phyloP scores from a whole-genome alignment of 1,140 invertebrate genomes.

The Sesamia nonagrioides region DNA sequence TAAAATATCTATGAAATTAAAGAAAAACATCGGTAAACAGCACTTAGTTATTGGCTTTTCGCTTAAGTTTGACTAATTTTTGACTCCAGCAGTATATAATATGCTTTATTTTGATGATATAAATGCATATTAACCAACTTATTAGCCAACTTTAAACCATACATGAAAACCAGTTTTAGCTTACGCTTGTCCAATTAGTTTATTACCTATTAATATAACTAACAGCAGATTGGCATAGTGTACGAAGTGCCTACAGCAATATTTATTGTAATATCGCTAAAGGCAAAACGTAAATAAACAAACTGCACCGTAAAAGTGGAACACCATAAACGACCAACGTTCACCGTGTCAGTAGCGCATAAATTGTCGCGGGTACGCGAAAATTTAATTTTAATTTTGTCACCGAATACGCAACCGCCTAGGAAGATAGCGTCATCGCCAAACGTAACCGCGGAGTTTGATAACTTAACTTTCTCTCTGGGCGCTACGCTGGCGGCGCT shows the following conservation, averaged over 20 bases:
- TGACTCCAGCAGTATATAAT: not conserved
- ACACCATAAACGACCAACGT: constrained; percentile 61
- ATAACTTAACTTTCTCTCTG: constrained; percentile 85
- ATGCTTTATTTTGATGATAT: not conserved
- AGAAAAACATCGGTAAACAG: not conserved
- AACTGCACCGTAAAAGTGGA: constrained; percentile 64
- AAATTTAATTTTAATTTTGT: constrained; percentile 83
- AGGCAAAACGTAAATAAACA: constrained; percentile 52
- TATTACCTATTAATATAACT: not conserved
- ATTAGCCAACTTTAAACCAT: too few relatives aligned
- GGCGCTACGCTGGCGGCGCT: constrained; percentile 52
- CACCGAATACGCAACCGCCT: constrained; percentile 81
- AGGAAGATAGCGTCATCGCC: constrained; percentile 80
- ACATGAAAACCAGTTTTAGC: not conserved
- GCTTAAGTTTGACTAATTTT: not conserved
- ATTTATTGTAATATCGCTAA: constrained; percentile 27
- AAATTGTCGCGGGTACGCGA: constrained; percentile 67
- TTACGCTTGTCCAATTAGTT: not conserved
- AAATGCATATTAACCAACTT: not conserved
- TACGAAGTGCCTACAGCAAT: not conserved
- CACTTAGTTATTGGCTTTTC: not conserved
- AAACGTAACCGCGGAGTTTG: constrained; percentile 84
- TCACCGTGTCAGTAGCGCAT: constrained; percentile 82
- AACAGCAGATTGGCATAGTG: not conserved
- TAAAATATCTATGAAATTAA: not conserved